These are phyloP conservation scores for Chionodraco myersi DNA, from an alignment of 2,113 vertebrate species.

Conservation along the genomic window DNA sequence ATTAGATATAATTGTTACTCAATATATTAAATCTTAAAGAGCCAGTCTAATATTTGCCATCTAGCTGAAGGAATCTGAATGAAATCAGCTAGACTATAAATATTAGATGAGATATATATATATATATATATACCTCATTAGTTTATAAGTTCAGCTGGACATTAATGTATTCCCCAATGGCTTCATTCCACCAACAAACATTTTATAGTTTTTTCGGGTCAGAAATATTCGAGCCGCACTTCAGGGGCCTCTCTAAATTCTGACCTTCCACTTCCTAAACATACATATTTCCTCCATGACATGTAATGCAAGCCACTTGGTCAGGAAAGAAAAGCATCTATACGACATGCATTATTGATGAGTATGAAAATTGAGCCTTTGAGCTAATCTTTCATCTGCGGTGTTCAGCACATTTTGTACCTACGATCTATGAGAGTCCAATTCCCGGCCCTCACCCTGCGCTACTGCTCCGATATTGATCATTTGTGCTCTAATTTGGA, in stretches of 20 bases:
- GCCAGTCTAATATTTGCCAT: not conserved
- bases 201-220: not conserved
- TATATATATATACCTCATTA: not conserved
- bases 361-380: slow-evolving; percentile 39
- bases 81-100: not conserved
- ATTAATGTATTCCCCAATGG: not conserved
- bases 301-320: not conserved
- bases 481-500: slow-evolving; percentile 8
- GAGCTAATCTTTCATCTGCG: slow-evolving; percentile 44
- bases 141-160: not conserved
- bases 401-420: slow-evolving; percentile 1
- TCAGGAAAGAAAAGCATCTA: slow-evolving; percentile 13
- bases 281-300: not conserved
- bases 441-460: not conserved
- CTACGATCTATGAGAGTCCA: not conserved
- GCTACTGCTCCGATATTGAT: slow-evolving; percentile 29
- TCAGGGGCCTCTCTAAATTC: not conserved
- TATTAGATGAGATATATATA: not conserved
- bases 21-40: not conserved
- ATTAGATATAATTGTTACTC: not conserved
- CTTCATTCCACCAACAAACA: not conserved
- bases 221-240: not conserved
- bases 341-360: slow-evolving; percentile 63
- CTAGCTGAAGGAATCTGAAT: not conserved
- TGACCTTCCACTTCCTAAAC: not conserved